phyloP scores from a whole-genome alignment of 2,888 invertebrate genomes.

The Eugnorisma glareosa region DNA sequence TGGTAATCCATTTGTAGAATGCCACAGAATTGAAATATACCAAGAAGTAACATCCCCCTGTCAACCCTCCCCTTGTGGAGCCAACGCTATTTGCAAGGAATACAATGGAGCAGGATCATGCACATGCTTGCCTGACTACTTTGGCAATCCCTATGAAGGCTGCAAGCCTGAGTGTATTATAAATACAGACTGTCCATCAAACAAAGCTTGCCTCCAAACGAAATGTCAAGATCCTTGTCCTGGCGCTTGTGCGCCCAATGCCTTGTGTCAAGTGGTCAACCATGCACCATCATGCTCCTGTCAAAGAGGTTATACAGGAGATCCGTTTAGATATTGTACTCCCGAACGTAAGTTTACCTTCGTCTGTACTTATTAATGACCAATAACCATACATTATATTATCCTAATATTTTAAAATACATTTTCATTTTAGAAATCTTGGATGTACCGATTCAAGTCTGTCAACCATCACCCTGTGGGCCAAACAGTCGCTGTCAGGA shows the following conservation, averaged over 20 bases:
- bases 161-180: slow-evolving; percentile 93
- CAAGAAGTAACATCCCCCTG: slow-evolving; percentile 90
- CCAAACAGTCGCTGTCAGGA: slow-evolving; percentile 94
- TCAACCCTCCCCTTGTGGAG: slow-evolving; percentile 92
- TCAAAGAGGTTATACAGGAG: slow-evolving; percentile 92
- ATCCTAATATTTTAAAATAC: background rate
- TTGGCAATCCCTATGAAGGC: slow-evolving; percentile 94
- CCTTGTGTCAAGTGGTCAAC: slow-evolving; percentile 93
- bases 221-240: slow-evolving; percentile 95
- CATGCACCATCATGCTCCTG: slow-evolving; percentile 93
- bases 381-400: background rate
- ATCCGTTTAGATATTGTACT: slow-evolving; percentile 93
- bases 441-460: slow-evolving; percentile 88
- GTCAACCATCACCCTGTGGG: slow-evolving; percentile 94
- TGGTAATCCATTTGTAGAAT: slow-evolving; percentile 95
- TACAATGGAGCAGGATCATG: slow-evolving; percentile 92
- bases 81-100: slow-evolving; percentile 92
- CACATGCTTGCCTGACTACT: slow-evolving; percentile 92
- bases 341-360: slow-evolving; percentile 88
- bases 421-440: slow-evolving; percentile 68
- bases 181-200: slow-evolving; percentile 93
- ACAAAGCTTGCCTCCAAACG: slow-evolving; percentile 93
- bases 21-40: slow-evolving; percentile 81
- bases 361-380: background rate
- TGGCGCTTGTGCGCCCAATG: slow-evolving; percentile 94